Base-by-base conservation (phyloP, 2,113 vertebrate genomes). In the Scolopax mira region DNA sequence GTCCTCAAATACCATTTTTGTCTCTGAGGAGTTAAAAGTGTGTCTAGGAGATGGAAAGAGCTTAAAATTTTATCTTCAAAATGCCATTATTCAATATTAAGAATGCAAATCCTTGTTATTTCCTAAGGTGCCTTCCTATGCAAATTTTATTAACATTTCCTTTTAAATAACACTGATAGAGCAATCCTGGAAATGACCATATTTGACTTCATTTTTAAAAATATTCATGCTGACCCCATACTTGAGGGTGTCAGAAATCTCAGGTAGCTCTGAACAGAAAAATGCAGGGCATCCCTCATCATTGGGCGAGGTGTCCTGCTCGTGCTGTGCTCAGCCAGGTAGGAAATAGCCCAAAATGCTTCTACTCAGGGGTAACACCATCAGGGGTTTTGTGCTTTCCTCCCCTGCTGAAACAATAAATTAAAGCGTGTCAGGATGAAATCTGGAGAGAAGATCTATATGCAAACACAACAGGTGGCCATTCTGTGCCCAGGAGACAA, bases 221-320 rank as follows among this genome's bases (percentile, higher is more conserved):
- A 23, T 54, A 9, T 66, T 82, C 23, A 17, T 8, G 13, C 16
- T 33, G 44, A 11, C 18, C 7, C n/a, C 24, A 13, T 71, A 46
- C 52, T 27, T 55, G 77, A 37, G 30, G 41, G 48, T 2, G 0
- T n/a, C 39, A 52, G 81, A 48, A 85, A 37, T 42, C 44, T 9
- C 30, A 6, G 57, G 9, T 42, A 37, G n/a, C 46, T 42, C 44
- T 66, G 51, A n/a, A 10, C 1, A 69, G 49, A 12, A 44, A 55
- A 6, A 5, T 2, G 27, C 30, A 13, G 4, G 0, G 18, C n/a
- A 3, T 64, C 2, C 2, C 1, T 3, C 5, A 1, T 22, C 17
- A 19, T 31, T 19, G 9, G 39, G 10, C 13, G 21, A 46, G 18
- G 7, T 22, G 58, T 66, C 51, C 42, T 57, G 61, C 37, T 19